These are phyloP conservation scores for Drosophila falleni DNA, from an alignment of 2,888 invertebrate genomes.

Conservation along the genomic window DNA sequence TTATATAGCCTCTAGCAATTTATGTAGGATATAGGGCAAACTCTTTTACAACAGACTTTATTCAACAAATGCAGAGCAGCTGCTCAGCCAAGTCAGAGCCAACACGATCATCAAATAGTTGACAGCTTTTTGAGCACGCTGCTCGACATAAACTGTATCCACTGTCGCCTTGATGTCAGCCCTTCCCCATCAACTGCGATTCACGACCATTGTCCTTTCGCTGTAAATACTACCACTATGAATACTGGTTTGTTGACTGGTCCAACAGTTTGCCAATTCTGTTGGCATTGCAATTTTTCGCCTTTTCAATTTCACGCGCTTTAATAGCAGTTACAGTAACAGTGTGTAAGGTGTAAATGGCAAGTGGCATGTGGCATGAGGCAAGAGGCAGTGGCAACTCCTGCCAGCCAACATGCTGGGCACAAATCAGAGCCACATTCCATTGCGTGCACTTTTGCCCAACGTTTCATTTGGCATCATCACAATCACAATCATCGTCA, in stretches of 20 bases:
- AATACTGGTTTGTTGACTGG: conserved; percentile 23
- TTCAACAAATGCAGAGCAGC: conserved; percentile 13
- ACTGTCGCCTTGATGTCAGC: conserved; percentile 6
- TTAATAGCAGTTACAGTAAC: conserved; percentile 56
- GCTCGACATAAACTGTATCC: conserved; percentile 49
- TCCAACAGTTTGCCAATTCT: conserved; percentile 60
- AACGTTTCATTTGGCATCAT: conserved; percentile 63
- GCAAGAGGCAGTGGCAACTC: conserved; percentile 11
- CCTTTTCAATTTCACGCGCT: conserved; percentile 76
- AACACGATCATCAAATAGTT: conserved; percentile 56
- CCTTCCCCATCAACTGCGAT: not conserved
- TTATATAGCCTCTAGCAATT: conserved; percentile 1
- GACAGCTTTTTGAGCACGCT: conserved; percentile 53
- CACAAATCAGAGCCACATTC: conserved; percentile 53
- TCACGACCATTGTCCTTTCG: not conserved
- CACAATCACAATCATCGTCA: conserved; percentile 19
- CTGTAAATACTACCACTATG: conserved; percentile 31
- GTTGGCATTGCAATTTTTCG: conserved; percentile 77
- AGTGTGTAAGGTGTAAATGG: not conserved
- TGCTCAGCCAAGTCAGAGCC: conserved; percentile 26
- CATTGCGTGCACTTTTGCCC: conserved; percentile 36
- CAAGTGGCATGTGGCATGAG: not conserved
- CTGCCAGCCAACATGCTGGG: conserved; percentile 8
- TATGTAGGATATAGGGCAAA: conserved; percentile 9
- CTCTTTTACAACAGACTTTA: conserved; percentile 18